Conservation (phyloP, 2,888 invertebrate species). For the Drosophila nr. perissopoda region DNA sequence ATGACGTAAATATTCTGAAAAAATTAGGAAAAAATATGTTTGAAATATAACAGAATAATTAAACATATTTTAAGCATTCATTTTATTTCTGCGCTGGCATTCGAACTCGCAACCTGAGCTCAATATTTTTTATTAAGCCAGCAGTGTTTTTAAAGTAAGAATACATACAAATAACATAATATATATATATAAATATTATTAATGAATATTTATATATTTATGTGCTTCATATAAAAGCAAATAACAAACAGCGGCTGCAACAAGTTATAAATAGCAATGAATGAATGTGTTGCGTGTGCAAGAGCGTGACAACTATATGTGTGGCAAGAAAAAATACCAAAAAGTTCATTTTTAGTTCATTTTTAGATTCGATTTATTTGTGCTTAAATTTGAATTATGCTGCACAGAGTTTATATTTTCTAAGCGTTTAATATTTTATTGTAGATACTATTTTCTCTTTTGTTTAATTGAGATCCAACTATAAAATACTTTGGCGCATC, state of each 20-base stretch:
- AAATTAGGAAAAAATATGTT: neutral
- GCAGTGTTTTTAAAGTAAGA: neutral
- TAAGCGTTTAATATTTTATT: neutral
- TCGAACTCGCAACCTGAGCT: constrained; percentile 15
- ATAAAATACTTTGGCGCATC: constrained; percentile 35
- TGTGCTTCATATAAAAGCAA: neutral
- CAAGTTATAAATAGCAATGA: constrained; percentile 4
- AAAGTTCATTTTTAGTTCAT: constrained; percentile 32
- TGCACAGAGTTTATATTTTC: neutral
- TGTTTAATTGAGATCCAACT: constrained; percentile 55
- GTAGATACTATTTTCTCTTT: neutral
- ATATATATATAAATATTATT: neutral
- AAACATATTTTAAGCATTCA: neutral
- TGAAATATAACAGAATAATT: too few relatives aligned
- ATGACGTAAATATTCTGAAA: neutral
- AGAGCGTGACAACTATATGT: constrained; percentile 30
- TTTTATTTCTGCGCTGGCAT: neutral
- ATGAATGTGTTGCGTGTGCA: neutral
- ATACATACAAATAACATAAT: neutral
- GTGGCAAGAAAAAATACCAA: constrained; percentile 11
- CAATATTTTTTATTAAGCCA: too few relatives aligned
- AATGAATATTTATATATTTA: neutral
- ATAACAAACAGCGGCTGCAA: neutral
- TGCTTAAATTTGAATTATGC: constrained; percentile 4
- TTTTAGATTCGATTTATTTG: constrained; percentile 17